Conservation (phyloP, 2,113 vertebrate species). For the Ictalurus punctatus region DNA sequence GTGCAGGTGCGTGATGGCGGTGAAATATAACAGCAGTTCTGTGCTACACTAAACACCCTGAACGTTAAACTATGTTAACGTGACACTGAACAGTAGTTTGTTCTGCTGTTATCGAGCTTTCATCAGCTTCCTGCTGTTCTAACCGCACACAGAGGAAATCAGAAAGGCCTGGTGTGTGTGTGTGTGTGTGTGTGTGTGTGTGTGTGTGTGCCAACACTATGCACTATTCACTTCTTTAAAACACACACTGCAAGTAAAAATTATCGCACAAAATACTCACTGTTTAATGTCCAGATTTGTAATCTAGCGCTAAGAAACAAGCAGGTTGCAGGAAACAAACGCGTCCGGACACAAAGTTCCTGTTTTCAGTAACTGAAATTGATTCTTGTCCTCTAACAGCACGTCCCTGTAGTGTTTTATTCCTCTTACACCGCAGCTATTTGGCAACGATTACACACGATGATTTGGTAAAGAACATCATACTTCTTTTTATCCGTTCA, state of each 20-base stretch:
- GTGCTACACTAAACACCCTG: neutral
- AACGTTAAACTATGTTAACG: neutral
- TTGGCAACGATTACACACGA: neutral
- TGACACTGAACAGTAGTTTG: neutral
- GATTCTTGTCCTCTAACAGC: neutral
- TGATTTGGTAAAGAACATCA: neutral
- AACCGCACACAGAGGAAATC: slow-evolving; percentile 50
- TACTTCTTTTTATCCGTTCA: neutral
- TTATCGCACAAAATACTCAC: too few relatives aligned
- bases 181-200: neutral
- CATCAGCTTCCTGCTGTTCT: slow-evolving; percentile 34
- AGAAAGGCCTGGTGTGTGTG: neutral
- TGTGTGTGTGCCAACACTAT: neutral
- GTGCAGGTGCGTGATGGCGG: neutral
- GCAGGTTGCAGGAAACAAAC: neutral
- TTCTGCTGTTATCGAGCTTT: neutral
- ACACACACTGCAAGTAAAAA: neutral
- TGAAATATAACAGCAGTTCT: neutral
- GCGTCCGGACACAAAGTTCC: neutral
- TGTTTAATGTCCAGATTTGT: neutral
- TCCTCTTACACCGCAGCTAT: neutral
- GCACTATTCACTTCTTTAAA: neutral
- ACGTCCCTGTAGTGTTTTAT: neutral
- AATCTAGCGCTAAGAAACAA: too few relatives aligned
- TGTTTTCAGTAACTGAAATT: neutral